These are phyloP conservation scores for Rhagoletis zephyria DNA, from an alignment of 1,140 invertebrate genomes.

Conservation along the genomic window DNA sequence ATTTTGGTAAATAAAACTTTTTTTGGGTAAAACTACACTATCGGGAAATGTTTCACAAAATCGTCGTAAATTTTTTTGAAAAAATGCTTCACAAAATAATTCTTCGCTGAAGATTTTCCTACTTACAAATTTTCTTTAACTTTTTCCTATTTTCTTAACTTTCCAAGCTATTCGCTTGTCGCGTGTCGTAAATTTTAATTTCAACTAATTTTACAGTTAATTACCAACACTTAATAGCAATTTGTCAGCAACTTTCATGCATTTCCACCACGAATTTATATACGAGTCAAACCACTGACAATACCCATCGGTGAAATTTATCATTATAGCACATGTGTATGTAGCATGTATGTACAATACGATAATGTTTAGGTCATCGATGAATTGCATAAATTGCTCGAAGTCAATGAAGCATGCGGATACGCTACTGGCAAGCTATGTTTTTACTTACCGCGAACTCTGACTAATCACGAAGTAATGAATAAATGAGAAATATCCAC, in stretches of 20 bases:
- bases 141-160: background rate
- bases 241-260: conserved; percentile 39
- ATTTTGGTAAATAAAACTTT: too few species aligned
- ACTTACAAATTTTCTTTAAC: too few species aligned
- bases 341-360: background rate
- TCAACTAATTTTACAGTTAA: conserved; percentile 47
- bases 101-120: too few species aligned
- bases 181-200: background rate
- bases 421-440: background rate
- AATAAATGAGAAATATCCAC: background rate
- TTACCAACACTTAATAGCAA: conserved; percentile 3
- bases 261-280: background rate
- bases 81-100: too few species aligned
- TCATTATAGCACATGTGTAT: background rate
- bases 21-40: too few species aligned
- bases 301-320: background rate
- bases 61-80: too few species aligned
- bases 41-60: too few species aligned
- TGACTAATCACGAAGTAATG: background rate
- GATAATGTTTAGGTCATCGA: conserved; percentile 3
- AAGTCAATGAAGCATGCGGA: conserved; percentile 31
- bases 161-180: background rate
- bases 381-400: background rate
- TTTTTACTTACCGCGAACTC: too few species aligned
- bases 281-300: background rate